A percentile compares a stretch with the other conserved stretches of the same genome.
Conservation (phyloP, 2,797 vertebrate genomes). For the Caiman crocodilus region DNA sequence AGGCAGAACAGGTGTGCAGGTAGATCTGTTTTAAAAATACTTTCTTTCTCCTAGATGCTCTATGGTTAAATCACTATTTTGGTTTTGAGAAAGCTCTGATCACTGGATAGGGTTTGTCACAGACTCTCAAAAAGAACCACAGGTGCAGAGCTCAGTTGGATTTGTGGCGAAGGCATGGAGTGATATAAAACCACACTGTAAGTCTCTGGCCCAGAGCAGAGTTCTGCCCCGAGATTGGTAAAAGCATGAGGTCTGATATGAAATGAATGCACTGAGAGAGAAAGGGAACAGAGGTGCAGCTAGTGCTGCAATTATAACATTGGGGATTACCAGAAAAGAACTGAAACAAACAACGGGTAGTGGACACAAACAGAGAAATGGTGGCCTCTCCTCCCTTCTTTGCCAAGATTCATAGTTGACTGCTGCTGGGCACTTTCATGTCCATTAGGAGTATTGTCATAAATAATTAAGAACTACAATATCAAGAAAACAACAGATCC, state of each 20-base stretch:
- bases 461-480: slow-evolving; percentile 1
- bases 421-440: not conserved
- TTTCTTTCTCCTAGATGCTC: not conserved
- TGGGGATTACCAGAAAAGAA: not conserved
- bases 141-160: not conserved
- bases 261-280: not conserved
- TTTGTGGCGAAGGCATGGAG: not conserved
- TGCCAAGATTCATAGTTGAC: not conserved
- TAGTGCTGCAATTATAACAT: not conserved
- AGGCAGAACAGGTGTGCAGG: accelerated
- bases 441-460: not conserved
- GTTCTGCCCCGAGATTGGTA: not conserved
- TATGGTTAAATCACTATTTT: not conserved
- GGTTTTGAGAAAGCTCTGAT: not conserved
- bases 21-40: not conserved
- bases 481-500: not conserved
- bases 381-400: not conserved
- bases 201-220: not conserved
- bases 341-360: not conserved
- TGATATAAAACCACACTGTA: too few relatives aligned
- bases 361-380: accelerated
- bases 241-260: not conserved
- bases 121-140: not conserved
- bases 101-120: too few relatives aligned
- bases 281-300: not conserved